These are phyloP conservation scores for Glaucomys volans DNA, from an alignment of 2,113 vertebrate genomes.

Conservation along the genomic window DNA sequence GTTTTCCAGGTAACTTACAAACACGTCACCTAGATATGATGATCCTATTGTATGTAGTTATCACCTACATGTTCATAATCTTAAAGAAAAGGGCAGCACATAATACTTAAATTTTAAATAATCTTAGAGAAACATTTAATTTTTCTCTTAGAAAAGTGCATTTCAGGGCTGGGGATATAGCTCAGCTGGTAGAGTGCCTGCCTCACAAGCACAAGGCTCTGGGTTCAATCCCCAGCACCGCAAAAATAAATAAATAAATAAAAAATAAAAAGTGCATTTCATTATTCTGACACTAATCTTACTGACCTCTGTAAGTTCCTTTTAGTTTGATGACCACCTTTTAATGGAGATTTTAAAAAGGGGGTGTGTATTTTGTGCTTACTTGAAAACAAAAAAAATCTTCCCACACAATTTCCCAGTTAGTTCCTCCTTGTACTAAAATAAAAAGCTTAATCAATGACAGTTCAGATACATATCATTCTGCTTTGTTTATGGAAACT, in stretches of 20 bases:
- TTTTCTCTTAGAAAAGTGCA: not conserved
- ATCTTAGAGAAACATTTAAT: not conserved
- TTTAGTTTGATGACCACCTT: conserved; percentile 64
- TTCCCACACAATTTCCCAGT: conserved; percentile 64
- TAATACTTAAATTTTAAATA: not conserved
- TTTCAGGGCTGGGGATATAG: too few species aligned
- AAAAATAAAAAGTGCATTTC: conserved; percentile 24
- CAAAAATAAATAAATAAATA: too few species aligned
- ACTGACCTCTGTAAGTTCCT: conserved; percentile 60
- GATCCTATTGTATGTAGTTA: not conserved
- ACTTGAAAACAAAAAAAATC: conserved; percentile 63
- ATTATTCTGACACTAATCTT: conserved; percentile 45
- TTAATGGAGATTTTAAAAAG: conserved; percentile 68
- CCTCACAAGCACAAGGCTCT: too few species aligned
- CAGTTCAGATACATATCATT: conserved; percentile 75
- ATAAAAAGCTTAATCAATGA: conserved; percentile 68
- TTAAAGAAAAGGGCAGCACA: not conserved
- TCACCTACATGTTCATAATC: not conserved
- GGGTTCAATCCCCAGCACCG: too few species aligned
- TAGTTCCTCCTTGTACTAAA: conserved; percentile 61
- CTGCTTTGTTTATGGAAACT: conserved; percentile 60
- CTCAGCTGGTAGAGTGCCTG: too few species aligned
- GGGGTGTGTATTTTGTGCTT: conserved; percentile 71
- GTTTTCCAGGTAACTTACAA: not conserved
- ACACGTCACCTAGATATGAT: not conserved